Base-by-base conservation (phyloP, 2,888 invertebrate genomes). In the Biston betularia region DNA sequence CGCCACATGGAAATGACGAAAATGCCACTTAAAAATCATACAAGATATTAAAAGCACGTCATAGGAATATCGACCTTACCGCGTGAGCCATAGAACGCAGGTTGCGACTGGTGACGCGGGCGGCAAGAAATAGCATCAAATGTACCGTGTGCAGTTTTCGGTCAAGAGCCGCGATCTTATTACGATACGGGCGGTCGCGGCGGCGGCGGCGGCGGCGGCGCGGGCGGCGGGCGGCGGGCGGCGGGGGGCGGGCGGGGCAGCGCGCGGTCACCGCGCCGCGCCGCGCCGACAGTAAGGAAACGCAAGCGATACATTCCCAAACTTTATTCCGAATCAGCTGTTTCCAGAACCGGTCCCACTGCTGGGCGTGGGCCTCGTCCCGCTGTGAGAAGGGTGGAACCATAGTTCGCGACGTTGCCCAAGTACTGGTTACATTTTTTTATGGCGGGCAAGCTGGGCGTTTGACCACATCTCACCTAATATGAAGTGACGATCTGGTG, bases 111-210 rank as follows among this genome's bases (percentile, higher is more conserved):
- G 53, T 55, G 12, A 15, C 33, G 58, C 52, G 61, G 62, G 55
- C 59, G 48, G 64, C 61, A 15, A 48, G 65, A 42, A 55, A 46
- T 62, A 58, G 52, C 60, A 62, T 59, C 62, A 70, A 75, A 75
- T 75, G 75, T 73, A 70, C 64, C 73, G 73, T 73, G 71, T 70
- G 71, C 72, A 72, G 70, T 71, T 73, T 70, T 73, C 70, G 73
- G 71, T 70, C 65, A 71, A 71, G 68, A 69, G 56, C 63, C 69
- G 57, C 73, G 73, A 73, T 75, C 73, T 71, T 72, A 74, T 74
- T 74, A 74, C 67, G 74, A 74, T 74, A 74, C 71, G 56, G 70
- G 58, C 15, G 50, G 61, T 63, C 56, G 48, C 57, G 33, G 15
- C 53, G 70, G 69, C 74, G 69, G 69, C 64, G 24, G 3, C 24